These are phyloP conservation scores for Halcyon badia DNA, from an alignment of 2,797 vertebrate species.

Conservation along the genomic window DNA sequence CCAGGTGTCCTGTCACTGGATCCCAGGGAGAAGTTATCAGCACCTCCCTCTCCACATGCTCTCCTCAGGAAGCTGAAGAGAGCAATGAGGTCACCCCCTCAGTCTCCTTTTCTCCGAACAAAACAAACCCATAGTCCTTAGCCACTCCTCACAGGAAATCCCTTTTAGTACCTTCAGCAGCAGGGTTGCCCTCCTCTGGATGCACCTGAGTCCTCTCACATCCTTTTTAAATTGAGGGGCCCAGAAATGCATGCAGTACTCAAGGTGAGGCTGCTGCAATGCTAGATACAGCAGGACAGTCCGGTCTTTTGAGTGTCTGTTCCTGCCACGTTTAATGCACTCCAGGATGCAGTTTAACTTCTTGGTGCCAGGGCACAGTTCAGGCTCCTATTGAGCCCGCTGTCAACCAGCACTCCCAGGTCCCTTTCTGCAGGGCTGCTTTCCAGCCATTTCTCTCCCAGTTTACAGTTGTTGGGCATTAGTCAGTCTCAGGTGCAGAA, in stretches of 20 bases:
- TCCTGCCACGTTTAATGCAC: neutral
- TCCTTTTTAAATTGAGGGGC: neutral
- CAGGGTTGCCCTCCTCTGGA: neutral
- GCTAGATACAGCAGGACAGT: neutral
- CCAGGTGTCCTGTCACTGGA: neutral
- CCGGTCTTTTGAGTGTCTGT: neutral
- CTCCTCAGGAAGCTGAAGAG: no score
- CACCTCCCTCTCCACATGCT: no score
- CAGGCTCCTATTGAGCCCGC: neutral
- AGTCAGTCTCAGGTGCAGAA: neutral
- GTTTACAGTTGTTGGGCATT: neutral
- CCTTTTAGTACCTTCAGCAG: neutral
- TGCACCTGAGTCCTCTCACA: neutral
- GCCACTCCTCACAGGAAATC: neutral
- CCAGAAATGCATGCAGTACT: neutral
- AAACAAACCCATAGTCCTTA: neutral
- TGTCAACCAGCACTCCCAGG: no score
- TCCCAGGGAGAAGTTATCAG: no score
- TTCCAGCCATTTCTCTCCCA: neutral
- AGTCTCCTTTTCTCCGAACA: neutral
- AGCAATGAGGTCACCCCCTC: no score
- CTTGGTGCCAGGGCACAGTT: neutral
- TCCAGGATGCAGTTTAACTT: neutral
- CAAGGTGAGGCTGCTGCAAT: no score
- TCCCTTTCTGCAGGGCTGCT: neutral